phyloP scores from a whole-genome alignment of 2,797 vertebrate genomes.

The Delichon dasypus region DNA sequence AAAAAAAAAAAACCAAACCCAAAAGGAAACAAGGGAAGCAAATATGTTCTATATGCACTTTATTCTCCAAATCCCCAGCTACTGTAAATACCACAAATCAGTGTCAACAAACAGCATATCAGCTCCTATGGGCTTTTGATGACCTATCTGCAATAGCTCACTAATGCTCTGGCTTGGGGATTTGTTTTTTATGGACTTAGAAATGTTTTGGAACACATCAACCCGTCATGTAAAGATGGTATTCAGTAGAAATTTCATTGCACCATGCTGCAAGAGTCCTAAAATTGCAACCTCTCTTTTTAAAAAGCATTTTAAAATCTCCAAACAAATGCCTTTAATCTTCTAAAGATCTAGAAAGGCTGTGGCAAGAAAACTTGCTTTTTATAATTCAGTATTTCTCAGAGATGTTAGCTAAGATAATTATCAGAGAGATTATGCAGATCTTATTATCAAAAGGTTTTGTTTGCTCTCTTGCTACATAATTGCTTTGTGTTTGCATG shows the following conservation, averaged over 20 bases:
- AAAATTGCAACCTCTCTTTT: neutral
- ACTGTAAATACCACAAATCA: conserved; percentile 6
- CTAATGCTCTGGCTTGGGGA: neutral
- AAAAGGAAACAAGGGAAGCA: neutral
- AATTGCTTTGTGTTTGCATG: conserved; percentile 7
- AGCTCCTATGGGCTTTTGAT: conserved; percentile 3
- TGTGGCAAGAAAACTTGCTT: neutral
- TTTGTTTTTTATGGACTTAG: conserved; percentile 1
- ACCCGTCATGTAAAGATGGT: neutral
- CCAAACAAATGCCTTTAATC: conserved; percentile 42
- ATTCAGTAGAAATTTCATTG: neutral
- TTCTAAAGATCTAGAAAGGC: neutral
- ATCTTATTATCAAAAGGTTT: conserved; percentile 57
- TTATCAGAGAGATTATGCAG: conserved; percentile 60
- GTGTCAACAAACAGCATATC: neutral
- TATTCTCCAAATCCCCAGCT: neutral
- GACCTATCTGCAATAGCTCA: neutral
- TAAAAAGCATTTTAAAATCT: neutral
- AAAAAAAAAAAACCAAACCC: neutral
- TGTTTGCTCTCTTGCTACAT: conserved; percentile 37
- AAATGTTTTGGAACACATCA: neutral
- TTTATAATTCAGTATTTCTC: conserved; percentile 59
- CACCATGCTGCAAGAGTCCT: neutral
- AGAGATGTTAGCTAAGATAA: conserved; percentile 55
- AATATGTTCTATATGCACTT: neutral